Evolutionary conservation across 2,888 invertebrate species (phyloP).

Genomic region (Myathropa florea): DNA sequence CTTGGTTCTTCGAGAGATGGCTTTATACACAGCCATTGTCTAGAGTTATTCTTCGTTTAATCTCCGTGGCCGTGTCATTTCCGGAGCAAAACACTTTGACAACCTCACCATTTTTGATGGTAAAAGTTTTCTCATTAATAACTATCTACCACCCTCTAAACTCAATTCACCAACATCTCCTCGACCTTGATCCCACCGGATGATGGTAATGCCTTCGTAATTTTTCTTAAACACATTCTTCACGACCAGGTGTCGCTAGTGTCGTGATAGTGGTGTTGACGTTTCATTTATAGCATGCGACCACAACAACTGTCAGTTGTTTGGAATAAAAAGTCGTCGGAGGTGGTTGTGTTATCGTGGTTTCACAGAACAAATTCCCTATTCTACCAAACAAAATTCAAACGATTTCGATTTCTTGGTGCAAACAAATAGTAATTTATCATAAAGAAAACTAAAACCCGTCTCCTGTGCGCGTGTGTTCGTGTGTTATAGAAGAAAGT

Average conservation of each 20-base stretch:
- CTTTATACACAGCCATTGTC: no score
- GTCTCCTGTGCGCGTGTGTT: background rate
- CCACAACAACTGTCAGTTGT: constrained; percentile 44
- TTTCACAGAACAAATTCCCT: constrained; percentile 9
- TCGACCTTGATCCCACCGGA: background rate
- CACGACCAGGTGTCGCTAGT: constrained; percentile 28
- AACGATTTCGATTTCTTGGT: constrained; percentile 5
- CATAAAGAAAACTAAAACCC: background rate
- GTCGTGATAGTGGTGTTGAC: constrained; percentile 8
- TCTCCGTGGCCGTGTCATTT: no score
- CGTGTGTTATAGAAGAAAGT: constrained; percentile 19
- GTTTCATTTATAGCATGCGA: constrained; percentile 45
- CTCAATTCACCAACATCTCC: background rate
- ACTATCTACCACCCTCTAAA: no score
- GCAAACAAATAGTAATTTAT: background rate
- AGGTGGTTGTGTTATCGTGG: constrained; percentile 34
- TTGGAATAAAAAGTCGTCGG: constrained; percentile 46
- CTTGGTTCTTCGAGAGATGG: no score
- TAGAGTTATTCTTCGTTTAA: no score
- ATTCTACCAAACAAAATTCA: constrained; percentile 15
- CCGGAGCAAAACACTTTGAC: no score
- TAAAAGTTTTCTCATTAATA: no score
- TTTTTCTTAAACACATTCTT: background rate
- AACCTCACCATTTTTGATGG: no score
- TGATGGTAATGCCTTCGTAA: background rate